Evolutionary conservation across 2,797 vertebrate species (phyloP), one percentile per base, ranked within the genome.

Genomic region (Rhynchotus rufescens): DNA sequence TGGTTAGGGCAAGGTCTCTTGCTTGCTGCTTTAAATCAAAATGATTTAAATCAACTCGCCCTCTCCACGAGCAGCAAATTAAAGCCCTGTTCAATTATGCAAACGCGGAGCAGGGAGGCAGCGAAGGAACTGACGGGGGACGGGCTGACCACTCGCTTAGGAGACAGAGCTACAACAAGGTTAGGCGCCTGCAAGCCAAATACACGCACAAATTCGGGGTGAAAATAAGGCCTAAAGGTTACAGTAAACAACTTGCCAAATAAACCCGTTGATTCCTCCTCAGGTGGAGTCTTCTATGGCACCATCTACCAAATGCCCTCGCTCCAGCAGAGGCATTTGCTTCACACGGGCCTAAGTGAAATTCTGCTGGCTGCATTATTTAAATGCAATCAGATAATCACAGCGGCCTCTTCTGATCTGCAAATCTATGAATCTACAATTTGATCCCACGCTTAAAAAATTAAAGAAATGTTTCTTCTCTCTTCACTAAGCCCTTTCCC

Each of bases 31-130:
- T 90, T 84, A 10, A 94, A 57, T 92, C 75, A 91, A 81, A 88
- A 65, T 73, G 1, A 92, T 77, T 92, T 84, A 89, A 89, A 95
- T 92, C 77, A 93, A 94, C 88, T 91, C 80, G 71, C 32, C 1
- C 1, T 86, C 80, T 90, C 67, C 73, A 86, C 74, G 45, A 62
- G 65, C 75, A 1, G 0, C n/a, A 13, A 92, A 96, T 93, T 93
- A 94, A 92, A 95, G 86, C 36, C 42, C 61, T 47, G 40, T 69
- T 91, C 88, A 93, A 94, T 96, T 93, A 96, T 84, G 91, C 81
- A 93, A 69, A 92, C 59, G 82, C 89, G 56, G n/a, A 86, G 91
- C 94, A 91, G 23, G 11, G 92, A 92, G 86, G 91, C 11, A 1
- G 57, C 93, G 68, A 86, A 92, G 65, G 61, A 90, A 96, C 17